A percentile compares a stretch with the other conserved stretches of the same genome.
Evolutionary conservation across 2,888 invertebrate genomes (phyloP).

Genomic region (Rhingia rostrata): DNA sequence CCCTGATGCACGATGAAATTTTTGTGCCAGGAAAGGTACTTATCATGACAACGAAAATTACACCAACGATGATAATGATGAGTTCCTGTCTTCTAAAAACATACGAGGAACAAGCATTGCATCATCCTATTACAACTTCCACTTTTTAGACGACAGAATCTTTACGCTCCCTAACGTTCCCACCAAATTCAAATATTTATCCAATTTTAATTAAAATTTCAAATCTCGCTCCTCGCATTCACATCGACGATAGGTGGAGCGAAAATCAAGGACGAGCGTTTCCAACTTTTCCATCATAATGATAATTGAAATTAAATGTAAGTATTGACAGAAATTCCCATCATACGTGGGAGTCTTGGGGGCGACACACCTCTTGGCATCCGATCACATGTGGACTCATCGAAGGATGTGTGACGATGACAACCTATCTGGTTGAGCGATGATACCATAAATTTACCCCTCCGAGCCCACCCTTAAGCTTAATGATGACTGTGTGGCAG

Average conservation of each 20-base stretch:
- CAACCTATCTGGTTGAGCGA: conserved; percentile 48
- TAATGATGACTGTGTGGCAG: conserved; percentile 5
- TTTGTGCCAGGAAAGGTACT: background rate
- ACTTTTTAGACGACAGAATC: background rate
- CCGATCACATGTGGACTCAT: conserved; percentile 45
- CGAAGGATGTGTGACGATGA: conserved; percentile 57
- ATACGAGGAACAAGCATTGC: background rate
- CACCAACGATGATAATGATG: background rate
- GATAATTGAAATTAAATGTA: conserved; percentile 75
- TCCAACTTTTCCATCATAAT: conserved; percentile 67
- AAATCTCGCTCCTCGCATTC: conserved; percentile 56
- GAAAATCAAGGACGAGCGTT: conserved; percentile 31
- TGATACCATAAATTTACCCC: conserved; percentile 34
- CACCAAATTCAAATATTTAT: conserved; percentile 71
- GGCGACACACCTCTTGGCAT: background rate
- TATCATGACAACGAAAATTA: background rate
- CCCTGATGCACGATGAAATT: background rate
- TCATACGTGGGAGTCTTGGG: conserved; percentile 16
- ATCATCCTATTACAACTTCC: background rate
- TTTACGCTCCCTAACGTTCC: background rate
- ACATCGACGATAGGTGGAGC: conserved; percentile 2
- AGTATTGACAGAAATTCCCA: conserved; percentile 74
- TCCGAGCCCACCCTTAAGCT: conserved; percentile 1
- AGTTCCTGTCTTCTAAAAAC: background rate
- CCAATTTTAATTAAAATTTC: conserved; percentile 75